Base-by-base conservation (phyloP, 2,113 vertebrate genomes). In the Dicentrarchus labrax region DNA sequence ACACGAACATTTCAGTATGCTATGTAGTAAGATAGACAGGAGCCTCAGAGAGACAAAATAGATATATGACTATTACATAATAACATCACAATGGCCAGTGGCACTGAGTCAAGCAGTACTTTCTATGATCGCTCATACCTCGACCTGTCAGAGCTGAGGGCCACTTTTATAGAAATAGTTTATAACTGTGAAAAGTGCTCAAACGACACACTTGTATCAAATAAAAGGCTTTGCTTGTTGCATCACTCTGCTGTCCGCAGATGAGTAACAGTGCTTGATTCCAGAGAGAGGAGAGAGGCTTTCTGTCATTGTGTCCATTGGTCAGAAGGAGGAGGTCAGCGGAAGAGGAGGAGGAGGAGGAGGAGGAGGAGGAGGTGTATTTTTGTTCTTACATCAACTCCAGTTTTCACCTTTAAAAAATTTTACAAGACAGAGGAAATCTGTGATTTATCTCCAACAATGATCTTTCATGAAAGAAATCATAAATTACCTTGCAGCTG, bases 401-500 rank as follows among this genome's bases (percentile, higher is more conserved):
- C 60, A 82, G 69, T 68, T 84, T 90, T 86, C 19, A 54, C 62
- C 47, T 82, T 75, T 47, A 67, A 84, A 72, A 62, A 21, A 54
- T 88, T 87, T 87, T 72, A 87, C 76, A 75, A 89, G 85, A 82
- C 73, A 90, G 59, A 67, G 12, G 54, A 61, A 82, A 57, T 59
- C 47, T 70, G 78, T 88, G 86, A 91, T 93, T 92, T 82, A 92
- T 89, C 41, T 71, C 15, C 47, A 66, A 53, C 51, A 13, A 61
- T 72, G 47, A 76, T 89, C 81, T 73, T 56, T 86, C 21, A 3
- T 81, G 72, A 86, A 87, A 80, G 66, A 61, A 77, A 59, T 82
- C 74, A 86, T 88, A 92, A 93, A 92, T 92, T 81, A 88, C 0
- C 38, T 30, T 68, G 50, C 85, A 91, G 73, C 80, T 87, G 87